Conservation (phyloP, 2,113 vertebrate species). For the Epinephelus lanceolatus region DNA sequence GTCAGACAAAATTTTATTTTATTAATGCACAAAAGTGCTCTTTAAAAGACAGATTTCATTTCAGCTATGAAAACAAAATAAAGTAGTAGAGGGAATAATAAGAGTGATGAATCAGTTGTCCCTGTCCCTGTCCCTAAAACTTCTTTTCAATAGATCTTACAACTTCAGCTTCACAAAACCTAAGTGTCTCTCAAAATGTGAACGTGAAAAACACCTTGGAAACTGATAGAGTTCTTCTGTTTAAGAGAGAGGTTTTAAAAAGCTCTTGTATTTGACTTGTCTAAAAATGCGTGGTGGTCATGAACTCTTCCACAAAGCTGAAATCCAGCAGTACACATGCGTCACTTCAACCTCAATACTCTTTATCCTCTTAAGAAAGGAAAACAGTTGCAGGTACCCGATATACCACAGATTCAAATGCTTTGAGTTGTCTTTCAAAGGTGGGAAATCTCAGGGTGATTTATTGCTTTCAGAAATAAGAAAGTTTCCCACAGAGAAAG, state of each 20-base stretch:
- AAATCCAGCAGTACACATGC: background rate
- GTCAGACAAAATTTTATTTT: background rate
- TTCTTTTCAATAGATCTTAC: background rate
- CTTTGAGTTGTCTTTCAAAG: background rate
- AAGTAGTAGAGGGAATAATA: background rate
- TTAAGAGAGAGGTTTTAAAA: background rate
- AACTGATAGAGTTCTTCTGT: background rate
- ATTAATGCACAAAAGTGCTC: slow-evolving; percentile 5
- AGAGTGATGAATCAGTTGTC: slow-evolving; percentile 13
- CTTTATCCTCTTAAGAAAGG: background rate
- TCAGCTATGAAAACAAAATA: slow-evolving; percentile 24
- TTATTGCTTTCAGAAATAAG: background rate
- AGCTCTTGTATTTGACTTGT: no score
- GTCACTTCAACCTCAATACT: no score
- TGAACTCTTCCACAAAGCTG: no score
- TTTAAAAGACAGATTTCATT: background rate
- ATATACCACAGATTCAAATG: background rate
- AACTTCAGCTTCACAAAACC: background rate
- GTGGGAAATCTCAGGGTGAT: background rate
- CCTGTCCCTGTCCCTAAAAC: background rate
- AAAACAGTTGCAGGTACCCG: background rate
- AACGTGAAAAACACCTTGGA: background rate
- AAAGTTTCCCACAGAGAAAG: background rate
- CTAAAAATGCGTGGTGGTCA: no score
- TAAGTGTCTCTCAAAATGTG: background rate